Evolutionary conservation across 2,888 invertebrate genomes (phyloP), one percentile per base, ranked within the genome.

Genomic region (Ypsolopha sequella): DNA sequence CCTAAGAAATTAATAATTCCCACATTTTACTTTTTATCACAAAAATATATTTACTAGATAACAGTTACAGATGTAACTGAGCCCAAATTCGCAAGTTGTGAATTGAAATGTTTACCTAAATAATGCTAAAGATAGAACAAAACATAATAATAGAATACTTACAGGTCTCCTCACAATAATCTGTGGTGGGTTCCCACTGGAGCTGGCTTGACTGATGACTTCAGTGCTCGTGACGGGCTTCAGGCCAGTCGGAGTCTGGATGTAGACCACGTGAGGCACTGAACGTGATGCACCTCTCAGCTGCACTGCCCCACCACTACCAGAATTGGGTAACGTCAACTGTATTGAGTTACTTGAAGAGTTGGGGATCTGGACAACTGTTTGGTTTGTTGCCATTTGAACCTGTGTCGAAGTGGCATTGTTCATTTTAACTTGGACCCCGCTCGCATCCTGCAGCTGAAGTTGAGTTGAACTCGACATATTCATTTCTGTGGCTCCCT

Each of bases 181-280:
- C 65, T 87, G 87, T 56, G 84, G 84, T 58, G 87, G 85, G 58
- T 84, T 87, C 45, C 82, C 82, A 66, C 81, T 85, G 24, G 82
- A 80, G 63, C 81, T 84, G 56, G 81, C 81, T 66, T 85, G 85
- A 55, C 76, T 82, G 57, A 84, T 84, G 39, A 86, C 79, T 41
- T 87, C 87, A 3, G 82, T 77, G 55, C 80, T 84, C 4, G 80
- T 72, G 45, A 86, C 81, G 6, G 85, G 79, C 58, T 87, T 87
- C 58, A 88, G 61, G 35, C 88, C 88, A 11, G 82, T 76, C 0
- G 88, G 86, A 33, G 88, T 87, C 66, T 90, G 89, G 52, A 90
- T 89, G 61, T 90, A 90, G 41, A 90, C 88, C 57, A 90, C 78
- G 59, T 89, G 89, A n/a, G 89, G 77, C 57, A 89, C 74, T 43